Evolutionary conservation across 2,797 vertebrate genomes (phyloP), one percentile per base, ranked within the genome.

Genomic region (Coccyzus lansbergi): DNA sequence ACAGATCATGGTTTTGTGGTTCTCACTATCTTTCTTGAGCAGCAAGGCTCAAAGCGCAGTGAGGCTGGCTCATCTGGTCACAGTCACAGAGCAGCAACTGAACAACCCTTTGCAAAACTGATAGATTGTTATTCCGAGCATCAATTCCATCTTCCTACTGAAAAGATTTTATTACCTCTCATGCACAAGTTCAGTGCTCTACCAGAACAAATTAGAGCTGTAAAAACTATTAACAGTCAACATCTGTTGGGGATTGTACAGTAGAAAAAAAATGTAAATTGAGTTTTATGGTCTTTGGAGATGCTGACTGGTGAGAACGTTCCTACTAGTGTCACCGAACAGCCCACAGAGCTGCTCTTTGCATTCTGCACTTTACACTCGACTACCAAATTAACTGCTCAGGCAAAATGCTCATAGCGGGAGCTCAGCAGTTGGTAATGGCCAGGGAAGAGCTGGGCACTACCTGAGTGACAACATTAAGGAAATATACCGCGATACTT

Each of bases 111-210:
- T 94, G 84, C 83, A 96, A 96, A 97, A 90, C n/a, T 31, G 77
- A 96, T 58, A 96, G 93, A 93, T 95, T 96, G 91, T 91, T 95
- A 96, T 95, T 97, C 95, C 96, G 86, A 96, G 92, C 94, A 94
- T 96, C 96, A 97, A 96, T 89, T 97, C 92, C 56, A 87, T 94
- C 94, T 96, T 96, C 83, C 82, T 95, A 84, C 89, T 95, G 95
- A 97, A 96, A 95, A 78, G 91, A 90, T 95, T 96, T 97, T 97
- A 97, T 96, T 96, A 91, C 75, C 72, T 95, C 92, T 94, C 25
- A 49, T 58, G 49, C 90, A 92, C 77, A 93, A 93, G 83, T 96
- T 97, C 88, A 88, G 93, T 93, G 97, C 74, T 83, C 78, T 74
- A 90, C 14, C 81, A 96, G 88, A 97, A 96, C 95, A 96, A 95